Evolutionary conservation across 2,888 invertebrate genomes (phyloP).

Genomic region (Subacronicta megacephala): DNA sequence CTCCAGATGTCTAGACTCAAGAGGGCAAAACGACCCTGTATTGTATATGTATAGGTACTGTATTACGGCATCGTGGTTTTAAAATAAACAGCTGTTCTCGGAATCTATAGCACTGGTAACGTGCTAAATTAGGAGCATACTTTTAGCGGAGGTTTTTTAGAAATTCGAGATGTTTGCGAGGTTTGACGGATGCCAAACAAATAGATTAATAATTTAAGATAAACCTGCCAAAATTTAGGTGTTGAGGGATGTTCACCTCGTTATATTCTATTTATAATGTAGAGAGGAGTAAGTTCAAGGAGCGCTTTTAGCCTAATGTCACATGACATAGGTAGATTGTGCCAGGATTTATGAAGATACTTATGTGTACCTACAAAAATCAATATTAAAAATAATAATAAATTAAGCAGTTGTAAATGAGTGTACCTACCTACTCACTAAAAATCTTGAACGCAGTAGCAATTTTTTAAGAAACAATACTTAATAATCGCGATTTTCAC

Average conservation of each 20-base stretch:
- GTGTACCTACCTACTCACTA: no score
- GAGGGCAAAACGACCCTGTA: constrained; percentile 46
- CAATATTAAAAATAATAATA: no score
- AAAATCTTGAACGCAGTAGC: no score
- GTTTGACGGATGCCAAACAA: constrained; percentile 14
- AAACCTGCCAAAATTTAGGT: constrained; percentile 26
- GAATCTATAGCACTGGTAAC: constrained; percentile 79
- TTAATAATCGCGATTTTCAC: no score
- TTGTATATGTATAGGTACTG: constrained; percentile 65
- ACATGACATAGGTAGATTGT: constrained; percentile 34
- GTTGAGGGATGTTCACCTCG: constrained; percentile 24
- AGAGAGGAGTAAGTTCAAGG: constrained; percentile 35
- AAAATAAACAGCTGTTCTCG: constrained; percentile 87
- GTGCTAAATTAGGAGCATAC: constrained; percentile 81
- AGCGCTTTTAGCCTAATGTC: constrained; percentile 27
- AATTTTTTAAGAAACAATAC: no score
- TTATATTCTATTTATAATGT: constrained; percentile 32
- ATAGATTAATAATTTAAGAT: constrained; percentile 2
- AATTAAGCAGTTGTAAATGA: no score
- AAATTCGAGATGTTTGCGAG: constrained; percentile 70
- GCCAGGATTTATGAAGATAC: constrained; percentile 29
- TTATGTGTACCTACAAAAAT: no score
- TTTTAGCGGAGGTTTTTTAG: constrained; percentile 67
- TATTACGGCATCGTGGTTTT: constrained; percentile 80
- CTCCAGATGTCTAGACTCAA: constrained; percentile 56